Conservation (phyloP, 1,140 invertebrate species). For the Hesperophylax magnus region DNA sequence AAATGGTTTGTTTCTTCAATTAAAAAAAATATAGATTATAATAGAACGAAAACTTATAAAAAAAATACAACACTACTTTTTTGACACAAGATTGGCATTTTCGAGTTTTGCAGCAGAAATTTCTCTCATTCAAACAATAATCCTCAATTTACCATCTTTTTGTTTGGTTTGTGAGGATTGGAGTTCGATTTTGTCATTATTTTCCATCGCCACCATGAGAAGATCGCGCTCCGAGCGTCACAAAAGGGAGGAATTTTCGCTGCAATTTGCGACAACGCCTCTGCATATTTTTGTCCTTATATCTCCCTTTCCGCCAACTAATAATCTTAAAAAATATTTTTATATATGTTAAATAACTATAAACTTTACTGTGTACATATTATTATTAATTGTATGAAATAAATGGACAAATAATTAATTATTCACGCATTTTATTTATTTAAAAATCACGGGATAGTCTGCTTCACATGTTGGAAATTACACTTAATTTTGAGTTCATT, state of each 20-base stretch:
- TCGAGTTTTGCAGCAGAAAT: background rate
- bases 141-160: conserved; percentile 43
- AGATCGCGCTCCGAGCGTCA: background rate
- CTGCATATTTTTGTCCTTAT: conserved; percentile 28
- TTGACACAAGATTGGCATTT: background rate
- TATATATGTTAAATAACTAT: conserved; percentile 58
- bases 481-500: no score
- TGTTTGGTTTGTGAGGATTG: conserved; percentile 1
- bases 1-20: conserved; percentile 13
- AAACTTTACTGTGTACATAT: conserved; percentile 57
- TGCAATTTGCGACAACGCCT: background rate
- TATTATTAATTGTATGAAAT: conserved; percentile 57
- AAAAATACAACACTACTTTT: no score
- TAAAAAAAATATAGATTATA: conserved; percentile 16
- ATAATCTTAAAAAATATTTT: conserved; percentile 58
- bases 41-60: conserved; percentile 4
- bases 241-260: background rate
- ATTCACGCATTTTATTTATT: background rate
- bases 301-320: conserved; percentile 27
- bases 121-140: background rate
- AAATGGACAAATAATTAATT: conserved; percentile 53
- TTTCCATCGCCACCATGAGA: conserved; percentile 47
- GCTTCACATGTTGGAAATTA: no score
- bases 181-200: conserved; percentile 9
- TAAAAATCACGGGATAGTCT: no score